A percentile compares a stretch with the other conserved stretches of the same genome.
Evolutionary conservation across 35 echinoderm and acorn worm species (phyloP).

Genomic region (Apostichopus parvimensis): DNA sequence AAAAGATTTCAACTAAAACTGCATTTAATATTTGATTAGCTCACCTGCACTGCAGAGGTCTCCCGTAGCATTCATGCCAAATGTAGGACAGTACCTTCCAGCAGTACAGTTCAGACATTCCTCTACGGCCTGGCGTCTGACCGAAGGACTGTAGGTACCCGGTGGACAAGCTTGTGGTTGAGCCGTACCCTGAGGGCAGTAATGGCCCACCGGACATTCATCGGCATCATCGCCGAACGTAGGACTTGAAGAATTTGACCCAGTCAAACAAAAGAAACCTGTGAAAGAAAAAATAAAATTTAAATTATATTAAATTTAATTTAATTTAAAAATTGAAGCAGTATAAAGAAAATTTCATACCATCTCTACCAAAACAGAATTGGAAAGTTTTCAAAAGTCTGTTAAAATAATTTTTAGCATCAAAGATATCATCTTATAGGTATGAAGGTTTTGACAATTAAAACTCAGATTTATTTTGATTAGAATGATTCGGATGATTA

Average conservation of each 20-base stretch:
- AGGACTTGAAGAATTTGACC: slow-evolving; percentile 94
- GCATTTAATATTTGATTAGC: neutral
- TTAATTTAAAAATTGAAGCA: too few species aligned
- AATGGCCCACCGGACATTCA: slow-evolving; percentile 88
- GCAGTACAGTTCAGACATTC: slow-evolving; percentile 84
- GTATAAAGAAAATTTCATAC: too few species aligned
- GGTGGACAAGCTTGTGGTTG: slow-evolving; percentile 86
- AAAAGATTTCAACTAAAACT: neutral
- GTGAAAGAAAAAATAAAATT: neutral
- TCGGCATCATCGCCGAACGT: slow-evolving; percentile 70
- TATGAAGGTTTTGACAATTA: too few species aligned
- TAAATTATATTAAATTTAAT: too few species aligned
- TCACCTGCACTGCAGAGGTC: slow-evolving; percentile 71
- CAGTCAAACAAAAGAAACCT: slow-evolving; percentile 87
- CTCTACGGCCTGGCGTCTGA: slow-evolving; percentile 57
- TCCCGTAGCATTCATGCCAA: slow-evolving; percentile 81
- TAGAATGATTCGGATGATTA: too few species aligned
- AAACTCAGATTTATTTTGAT: too few species aligned
- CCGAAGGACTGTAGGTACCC: slow-evolving; percentile 89
- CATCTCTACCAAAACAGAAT: too few species aligned
- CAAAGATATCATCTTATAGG: too few species aligned
- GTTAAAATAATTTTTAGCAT: too few species aligned
- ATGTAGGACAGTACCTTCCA: slow-evolving; percentile 81
- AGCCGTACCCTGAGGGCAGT: slow-evolving; percentile 69
- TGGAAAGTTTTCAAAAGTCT: too few species aligned